Conservation (phyloP, 2,113 vertebrate genomes). For the Blennius ocellaris region DNA sequence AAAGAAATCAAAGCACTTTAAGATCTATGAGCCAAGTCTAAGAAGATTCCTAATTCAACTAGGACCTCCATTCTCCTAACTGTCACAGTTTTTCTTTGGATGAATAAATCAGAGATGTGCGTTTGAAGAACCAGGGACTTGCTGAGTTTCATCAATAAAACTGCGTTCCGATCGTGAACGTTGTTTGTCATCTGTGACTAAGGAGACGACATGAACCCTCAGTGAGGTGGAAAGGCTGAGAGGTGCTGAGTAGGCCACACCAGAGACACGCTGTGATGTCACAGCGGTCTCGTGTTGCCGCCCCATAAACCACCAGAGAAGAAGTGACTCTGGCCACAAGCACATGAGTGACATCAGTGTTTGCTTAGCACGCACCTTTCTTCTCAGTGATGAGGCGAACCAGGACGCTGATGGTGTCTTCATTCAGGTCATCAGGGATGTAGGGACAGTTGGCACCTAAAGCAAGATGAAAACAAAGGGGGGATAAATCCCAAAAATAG, state of each 20-base stretch:
- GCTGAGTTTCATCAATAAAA: too few species aligned
- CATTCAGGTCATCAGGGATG: slow-evolving; percentile 89
- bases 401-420: slow-evolving; percentile 95
- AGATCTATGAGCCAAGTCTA: too few species aligned
- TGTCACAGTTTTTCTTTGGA: too few species aligned
- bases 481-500: too few species aligned
- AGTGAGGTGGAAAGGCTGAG: not conserved
- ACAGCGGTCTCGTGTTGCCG: slow-evolving; percentile 1
- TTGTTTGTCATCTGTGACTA: not conserved
- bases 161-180: too few species aligned
- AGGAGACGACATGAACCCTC: not conserved
- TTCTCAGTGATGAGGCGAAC: slow-evolving; percentile 96
- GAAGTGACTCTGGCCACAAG: not conserved
- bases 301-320: slow-evolving; percentile 21
- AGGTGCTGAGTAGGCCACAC: slow-evolving; percentile 21
- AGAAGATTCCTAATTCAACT: too few species aligned
- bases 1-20: too few species aligned
- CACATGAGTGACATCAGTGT: not conserved
- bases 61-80: too few species aligned
- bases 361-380: slow-evolving; percentile 86
- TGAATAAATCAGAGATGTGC: too few species aligned
- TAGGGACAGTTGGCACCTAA: slow-evolving; percentile 85
- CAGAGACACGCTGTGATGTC: not conserved
- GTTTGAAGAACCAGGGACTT: too few species aligned
- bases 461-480: not conserved